phyloP scores from a whole-genome alignment of 2,888 invertebrate genomes.

The Lycocerus yunnanus region DNA sequence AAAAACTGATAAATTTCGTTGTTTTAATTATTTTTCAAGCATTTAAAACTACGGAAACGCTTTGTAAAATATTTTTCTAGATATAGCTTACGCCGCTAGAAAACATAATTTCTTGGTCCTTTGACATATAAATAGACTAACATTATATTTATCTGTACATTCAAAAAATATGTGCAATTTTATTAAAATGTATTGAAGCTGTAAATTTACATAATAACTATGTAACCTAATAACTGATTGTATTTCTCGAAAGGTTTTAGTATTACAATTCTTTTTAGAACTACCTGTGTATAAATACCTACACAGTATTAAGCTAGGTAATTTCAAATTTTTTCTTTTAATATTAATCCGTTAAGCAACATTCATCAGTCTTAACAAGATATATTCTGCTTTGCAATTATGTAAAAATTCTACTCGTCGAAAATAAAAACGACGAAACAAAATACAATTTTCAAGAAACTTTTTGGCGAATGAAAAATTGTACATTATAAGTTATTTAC shows the following conservation, averaged over 20 bases:
- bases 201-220: background rate
- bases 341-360: background rate
- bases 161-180: slow-evolving; percentile 21
- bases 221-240: background rate
- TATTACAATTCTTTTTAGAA: background rate
- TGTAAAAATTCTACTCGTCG: background rate
- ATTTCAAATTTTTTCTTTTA: too few relatives aligned
- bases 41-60: slow-evolving; percentile 7
- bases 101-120: slow-evolving; percentile 26
- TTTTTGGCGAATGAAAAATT: background rate
- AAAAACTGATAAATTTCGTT: slow-evolving; percentile 15
- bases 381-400: background rate
- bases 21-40: slow-evolving; percentile 6
- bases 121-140: slow-evolving; percentile 25
- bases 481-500: background rate
- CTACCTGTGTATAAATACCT: too few relatives aligned
- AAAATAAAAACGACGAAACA: background rate
- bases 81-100: slow-evolving; percentile 11
- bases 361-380: background rate
- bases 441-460: background rate
- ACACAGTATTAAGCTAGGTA: too few relatives aligned
- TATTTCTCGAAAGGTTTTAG: background rate
- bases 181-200: slow-evolving; percentile 6
- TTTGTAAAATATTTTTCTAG: background rate
- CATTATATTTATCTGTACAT: slow-evolving; percentile 18